Percentiles rank a stretch among this genome's conserved stretches.
Evolutionary conservation across 1,140 invertebrate species (phyloP).

Genomic region (Planococcus citri): DNA sequence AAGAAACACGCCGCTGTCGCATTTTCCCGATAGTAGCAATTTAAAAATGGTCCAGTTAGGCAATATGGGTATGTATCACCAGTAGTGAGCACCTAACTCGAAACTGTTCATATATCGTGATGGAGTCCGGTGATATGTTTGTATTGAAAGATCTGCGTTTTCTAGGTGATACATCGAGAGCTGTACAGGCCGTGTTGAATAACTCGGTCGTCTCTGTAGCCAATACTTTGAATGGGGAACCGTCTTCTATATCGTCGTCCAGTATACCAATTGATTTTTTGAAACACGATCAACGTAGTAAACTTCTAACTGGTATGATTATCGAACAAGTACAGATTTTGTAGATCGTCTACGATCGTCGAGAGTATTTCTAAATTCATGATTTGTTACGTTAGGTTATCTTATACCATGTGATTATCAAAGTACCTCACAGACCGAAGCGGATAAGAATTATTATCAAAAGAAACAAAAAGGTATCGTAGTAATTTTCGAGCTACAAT

Average conservation of each 20-base stretch:
- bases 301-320: not conserved
- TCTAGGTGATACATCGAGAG: slow-evolving; percentile 7
- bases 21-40: slow-evolving; percentile 12
- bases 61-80: slow-evolving; percentile 7
- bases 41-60: slow-evolving; percentile 12
- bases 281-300: slow-evolving; percentile 14
- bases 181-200: slow-evolving; percentile 5
- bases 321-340: too few species aligned
- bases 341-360: not conserved
- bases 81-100: not conserved
- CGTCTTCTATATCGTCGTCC: slow-evolving; percentile 2
- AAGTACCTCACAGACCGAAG: slow-evolving; percentile 6
- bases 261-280: slow-evolving; percentile 11
- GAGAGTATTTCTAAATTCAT: not conserved
- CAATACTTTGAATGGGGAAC: slow-evolving; percentile 6
- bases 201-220: slow-evolving; percentile 5
- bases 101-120: slow-evolving; percentile 1
- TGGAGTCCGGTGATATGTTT: not conserved
- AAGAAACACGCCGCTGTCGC: not conserved
- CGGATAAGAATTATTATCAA: slow-evolving; percentile 16
- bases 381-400: not conserved
- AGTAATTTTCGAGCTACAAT: not conserved
- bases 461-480: slow-evolving; percentile 1
- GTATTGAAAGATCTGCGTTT: slow-evolving; percentile 3
- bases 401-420: slow-evolving; percentile 13